These are phyloP conservation scores for Hypsopygia costalis DNA, from an alignment of 2,888 invertebrate genomes.

Conservation along the genomic window DNA sequence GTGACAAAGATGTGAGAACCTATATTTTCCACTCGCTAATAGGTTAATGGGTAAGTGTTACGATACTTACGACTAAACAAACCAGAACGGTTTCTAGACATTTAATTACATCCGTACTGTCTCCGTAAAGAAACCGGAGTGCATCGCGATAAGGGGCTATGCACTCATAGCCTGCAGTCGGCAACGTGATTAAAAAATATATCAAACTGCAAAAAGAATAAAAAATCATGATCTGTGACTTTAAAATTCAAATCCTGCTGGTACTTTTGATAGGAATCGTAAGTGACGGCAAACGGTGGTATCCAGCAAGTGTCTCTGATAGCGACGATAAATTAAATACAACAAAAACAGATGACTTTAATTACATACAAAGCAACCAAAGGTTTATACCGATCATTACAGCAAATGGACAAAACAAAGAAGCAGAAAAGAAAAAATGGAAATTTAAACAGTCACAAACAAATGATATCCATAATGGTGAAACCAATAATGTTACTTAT, in stretches of 20 bases:
- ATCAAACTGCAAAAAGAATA: slow-evolving; percentile 6
- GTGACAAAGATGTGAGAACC: too few relatives aligned
- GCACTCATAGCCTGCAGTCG: slow-evolving; percentile 24
- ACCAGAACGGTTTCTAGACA: slow-evolving; percentile 60
- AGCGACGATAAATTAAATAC: slow-evolving; percentile 11
- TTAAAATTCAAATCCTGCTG: too few relatives aligned
- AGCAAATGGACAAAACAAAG: slow-evolving; percentile 3
- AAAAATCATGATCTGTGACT: slow-evolving; percentile 11
- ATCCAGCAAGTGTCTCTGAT: slow-evolving; percentile 36
- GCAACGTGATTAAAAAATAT: slow-evolving; percentile 10
- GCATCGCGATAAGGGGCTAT: slow-evolving; percentile 33
- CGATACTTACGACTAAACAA: slow-evolving; percentile 35
- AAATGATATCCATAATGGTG: background rate
- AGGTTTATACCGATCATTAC: slow-evolving; percentile 11
- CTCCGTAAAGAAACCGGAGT: slow-evolving; percentile 34
- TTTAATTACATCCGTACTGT: slow-evolving; percentile 58
- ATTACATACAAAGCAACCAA: slow-evolving; percentile 13
- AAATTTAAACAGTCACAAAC: slow-evolving; percentile 2
- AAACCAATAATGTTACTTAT: slow-evolving; percentile 4
- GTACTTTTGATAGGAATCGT: too few relatives aligned
- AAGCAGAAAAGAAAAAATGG: slow-evolving; percentile 6
- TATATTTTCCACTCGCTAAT: slow-evolving; percentile 2
- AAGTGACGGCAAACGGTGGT: slow-evolving; percentile 43
- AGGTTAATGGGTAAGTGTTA: slow-evolving; percentile 32
- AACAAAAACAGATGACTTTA: slow-evolving; percentile 6